These are phyloP conservation scores for Helicoverpa armigera DNA, from an alignment of 1,140 invertebrate genomes.

Conservation along the genomic window DNA sequence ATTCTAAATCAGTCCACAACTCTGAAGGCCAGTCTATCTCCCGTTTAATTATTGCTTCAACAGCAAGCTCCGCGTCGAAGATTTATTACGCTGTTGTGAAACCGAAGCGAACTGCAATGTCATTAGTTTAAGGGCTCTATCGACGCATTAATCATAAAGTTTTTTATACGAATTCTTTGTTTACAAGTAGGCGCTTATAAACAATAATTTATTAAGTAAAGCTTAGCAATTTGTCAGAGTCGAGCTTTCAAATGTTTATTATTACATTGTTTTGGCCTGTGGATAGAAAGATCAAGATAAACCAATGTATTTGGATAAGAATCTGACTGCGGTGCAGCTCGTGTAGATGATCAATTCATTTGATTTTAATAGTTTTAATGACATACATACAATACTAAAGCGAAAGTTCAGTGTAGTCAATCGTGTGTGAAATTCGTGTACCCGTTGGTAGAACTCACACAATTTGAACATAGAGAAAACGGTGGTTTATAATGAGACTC, in stretches of 20 bases:
- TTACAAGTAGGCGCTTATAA: conserved; percentile 50
- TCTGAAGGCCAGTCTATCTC: conserved; percentile 48
- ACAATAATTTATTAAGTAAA: conserved; percentile 50
- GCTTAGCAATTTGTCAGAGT: conserved; percentile 53
- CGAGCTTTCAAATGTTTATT: conserved; percentile 38
- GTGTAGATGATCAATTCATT: not conserved
- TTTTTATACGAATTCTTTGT: conserved; percentile 56
- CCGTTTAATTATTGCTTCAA: conserved; percentile 61
- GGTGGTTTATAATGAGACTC: conserved; percentile 2
- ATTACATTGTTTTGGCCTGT: conserved; percentile 35
- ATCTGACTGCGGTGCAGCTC: not conserved
- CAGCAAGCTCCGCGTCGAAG: conserved; percentile 54
- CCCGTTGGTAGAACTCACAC: not conserved
- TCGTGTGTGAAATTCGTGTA: not conserved
- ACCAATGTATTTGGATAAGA: conserved; percentile 1
- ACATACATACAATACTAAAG: too few species aligned
- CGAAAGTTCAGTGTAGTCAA: not conserved
- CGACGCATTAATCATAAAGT: conserved; percentile 67
- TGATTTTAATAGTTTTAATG: not conserved
- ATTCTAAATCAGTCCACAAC: conserved; percentile 50
- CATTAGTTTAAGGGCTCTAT: conserved; percentile 70
- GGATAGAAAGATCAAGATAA: conserved; percentile 18
- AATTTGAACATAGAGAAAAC: not conserved
- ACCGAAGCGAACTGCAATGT: conserved; percentile 64
- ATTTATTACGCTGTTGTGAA: conserved; percentile 70